Evolutionary conservation across 2,797 vertebrate genomes (phyloP).

Genomic region (Danio jaintianensis): DNA sequence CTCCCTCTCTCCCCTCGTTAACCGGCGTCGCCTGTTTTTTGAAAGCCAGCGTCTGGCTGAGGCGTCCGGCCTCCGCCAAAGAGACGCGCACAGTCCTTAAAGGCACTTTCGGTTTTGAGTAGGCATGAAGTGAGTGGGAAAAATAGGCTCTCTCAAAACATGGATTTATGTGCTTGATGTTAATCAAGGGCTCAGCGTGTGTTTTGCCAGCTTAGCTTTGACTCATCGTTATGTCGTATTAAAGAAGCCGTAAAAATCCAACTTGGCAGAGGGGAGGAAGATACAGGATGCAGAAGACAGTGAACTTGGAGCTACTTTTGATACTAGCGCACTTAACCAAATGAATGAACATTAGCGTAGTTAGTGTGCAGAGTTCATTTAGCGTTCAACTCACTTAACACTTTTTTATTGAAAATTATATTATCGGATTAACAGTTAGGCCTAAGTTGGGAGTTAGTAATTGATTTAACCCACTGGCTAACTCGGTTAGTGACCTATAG

Average conservation of each 20-base stretch:
- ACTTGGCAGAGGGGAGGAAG: slow-evolving; percentile 26
- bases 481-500: too few species aligned
- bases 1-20: slow-evolving; percentile 39
- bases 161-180: slow-evolving; percentile 58
- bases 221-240: slow-evolving; percentile 44
- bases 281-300: background rate
- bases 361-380: background rate
- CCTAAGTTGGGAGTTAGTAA: too few species aligned
- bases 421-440: background rate
- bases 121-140: slow-evolving; percentile 49
- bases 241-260: slow-evolving; percentile 33
- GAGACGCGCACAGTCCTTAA: slow-evolving; percentile 44
- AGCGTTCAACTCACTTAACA: slow-evolving; percentile 8
- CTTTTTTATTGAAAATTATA: background rate
- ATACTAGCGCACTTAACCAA: background rate
- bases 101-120: slow-evolving; percentile 53
- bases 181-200: slow-evolving; percentile 60
- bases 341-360: background rate
- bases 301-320: background rate
- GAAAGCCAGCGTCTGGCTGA: slow-evolving; percentile 41
- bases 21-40: slow-evolving; percentile 51
- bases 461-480: background rate
- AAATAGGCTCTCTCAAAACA: slow-evolving; percentile 51
- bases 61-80: slow-evolving; percentile 33
- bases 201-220: slow-evolving; percentile 49